Evolutionary conservation across 2,888 invertebrate species (phyloP).

Genomic region (Nymphalis polychloros): DNA sequence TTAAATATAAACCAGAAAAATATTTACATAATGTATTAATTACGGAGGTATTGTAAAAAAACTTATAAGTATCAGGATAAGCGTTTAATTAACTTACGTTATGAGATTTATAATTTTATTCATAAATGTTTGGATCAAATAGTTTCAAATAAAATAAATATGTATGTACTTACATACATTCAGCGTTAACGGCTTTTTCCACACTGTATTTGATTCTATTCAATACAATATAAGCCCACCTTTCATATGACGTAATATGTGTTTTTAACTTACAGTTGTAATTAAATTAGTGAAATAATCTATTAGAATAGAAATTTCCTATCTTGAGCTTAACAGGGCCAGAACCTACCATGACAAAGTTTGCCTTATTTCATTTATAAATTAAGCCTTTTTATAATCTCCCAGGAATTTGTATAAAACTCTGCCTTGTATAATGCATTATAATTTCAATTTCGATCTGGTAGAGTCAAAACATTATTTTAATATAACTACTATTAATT

Average conservation of each 20-base stretch:
- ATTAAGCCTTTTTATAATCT: conserved; percentile 14
- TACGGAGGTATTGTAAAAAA: too few relatives aligned
- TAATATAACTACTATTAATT: conserved; percentile 16
- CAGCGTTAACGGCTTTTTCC: too few relatives aligned
- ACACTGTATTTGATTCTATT: too few relatives aligned
- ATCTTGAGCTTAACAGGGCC: conserved; percentile 34
- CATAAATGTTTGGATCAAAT: too few relatives aligned
- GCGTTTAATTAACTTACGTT: background rate
- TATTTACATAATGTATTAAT: too few relatives aligned
- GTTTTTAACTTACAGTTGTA: background rate
- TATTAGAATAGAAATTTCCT: conserved; percentile 19
- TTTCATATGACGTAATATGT: too few relatives aligned
- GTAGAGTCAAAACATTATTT: conserved; percentile 28
- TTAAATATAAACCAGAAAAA: too few relatives aligned
- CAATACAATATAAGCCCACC: too few relatives aligned
- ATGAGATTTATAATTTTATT: background rate
- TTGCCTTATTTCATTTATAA: conserved; percentile 26
- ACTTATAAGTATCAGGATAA: too few relatives aligned
- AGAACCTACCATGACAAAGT: conserved; percentile 20
- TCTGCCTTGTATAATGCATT: conserved; percentile 20
- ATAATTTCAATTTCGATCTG: conserved; percentile 17
- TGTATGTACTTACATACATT: too few relatives aligned
- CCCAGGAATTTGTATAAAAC: background rate
- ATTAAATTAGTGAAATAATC: background rate
- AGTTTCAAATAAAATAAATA: too few relatives aligned